A percentile compares a stretch with the other conserved stretches of the same genome.
phyloP scores from a whole-genome alignment of 2,888 invertebrate species.

The Ornithoptera alexandrae region DNA sequence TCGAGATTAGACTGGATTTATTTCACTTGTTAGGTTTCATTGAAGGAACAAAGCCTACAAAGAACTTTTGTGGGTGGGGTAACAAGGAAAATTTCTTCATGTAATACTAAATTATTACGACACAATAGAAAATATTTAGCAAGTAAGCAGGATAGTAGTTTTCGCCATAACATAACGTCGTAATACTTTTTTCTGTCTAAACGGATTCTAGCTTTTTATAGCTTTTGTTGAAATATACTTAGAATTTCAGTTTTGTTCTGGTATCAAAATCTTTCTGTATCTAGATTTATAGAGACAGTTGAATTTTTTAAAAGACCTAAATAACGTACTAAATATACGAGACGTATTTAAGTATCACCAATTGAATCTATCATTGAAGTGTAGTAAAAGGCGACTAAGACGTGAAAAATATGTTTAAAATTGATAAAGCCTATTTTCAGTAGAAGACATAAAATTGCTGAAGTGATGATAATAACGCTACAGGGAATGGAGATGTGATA shows the following conservation, averaged over 20 bases:
- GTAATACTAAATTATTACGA: not conserved
- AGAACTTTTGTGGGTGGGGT: slow-evolving; percentile 11
- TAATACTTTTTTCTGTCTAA: not conserved
- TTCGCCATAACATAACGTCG: not conserved
- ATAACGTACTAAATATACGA: no score
- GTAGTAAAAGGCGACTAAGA: no score
- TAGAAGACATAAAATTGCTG: no score
- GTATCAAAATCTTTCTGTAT: no score
- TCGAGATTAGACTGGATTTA: slow-evolving; percentile 28
- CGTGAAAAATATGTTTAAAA: no score
- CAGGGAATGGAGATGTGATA: no score
- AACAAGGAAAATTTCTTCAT: slow-evolving; percentile 2
- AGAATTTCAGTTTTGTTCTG: not conserved
- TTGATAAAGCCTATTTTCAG: no score
- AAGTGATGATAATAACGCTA: no score
- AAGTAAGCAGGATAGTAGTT: not conserved
- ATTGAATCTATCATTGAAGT: no score
- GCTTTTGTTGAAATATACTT: not conserved
- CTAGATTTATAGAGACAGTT: no score
- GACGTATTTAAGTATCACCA: no score
- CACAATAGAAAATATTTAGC: not conserved
- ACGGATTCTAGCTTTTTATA: not conserved
- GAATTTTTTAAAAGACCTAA: no score
- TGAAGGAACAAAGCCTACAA: slow-evolving; percentile 20
- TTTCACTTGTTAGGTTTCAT: slow-evolving; percentile 26